Evolutionary conservation across 2,113 vertebrate species (phyloP).

Genomic region (Triplophysa rosa): DNA sequence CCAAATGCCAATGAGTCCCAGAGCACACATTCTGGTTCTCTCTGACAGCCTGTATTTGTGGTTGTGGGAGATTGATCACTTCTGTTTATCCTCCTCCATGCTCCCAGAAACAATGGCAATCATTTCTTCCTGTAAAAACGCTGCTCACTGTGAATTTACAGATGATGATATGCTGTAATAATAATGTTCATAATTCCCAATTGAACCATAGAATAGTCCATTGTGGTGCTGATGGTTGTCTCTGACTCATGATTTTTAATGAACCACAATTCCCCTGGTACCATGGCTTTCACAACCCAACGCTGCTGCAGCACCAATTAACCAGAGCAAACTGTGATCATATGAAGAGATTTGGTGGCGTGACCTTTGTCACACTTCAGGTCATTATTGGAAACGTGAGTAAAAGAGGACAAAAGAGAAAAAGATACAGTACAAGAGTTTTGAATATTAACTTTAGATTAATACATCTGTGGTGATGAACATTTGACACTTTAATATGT

Average conservation of each 20-base stretch:
- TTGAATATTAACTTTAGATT: neutral
- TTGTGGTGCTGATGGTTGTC: conserved; percentile 26
- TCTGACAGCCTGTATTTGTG: conserved; percentile 15
- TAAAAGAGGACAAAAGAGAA: neutral
- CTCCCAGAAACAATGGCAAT: neutral
- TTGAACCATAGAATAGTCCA: conserved; percentile 21
- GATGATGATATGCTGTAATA: conserved; percentile 9
- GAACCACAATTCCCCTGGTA: conserved; percentile 32
- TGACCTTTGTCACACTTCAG: conserved; percentile 25
- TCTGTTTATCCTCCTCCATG: neutral
- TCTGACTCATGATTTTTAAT: conserved; percentile 54
- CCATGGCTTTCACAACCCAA: conserved; percentile 30
- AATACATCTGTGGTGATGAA: no score
- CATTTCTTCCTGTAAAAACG: neutral
- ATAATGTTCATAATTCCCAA: conserved; percentile 32
- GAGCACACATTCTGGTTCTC: conserved; percentile 13
- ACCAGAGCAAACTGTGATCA: conserved; percentile 42
- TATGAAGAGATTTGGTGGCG: conserved; percentile 25
- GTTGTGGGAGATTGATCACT: conserved; percentile 1
- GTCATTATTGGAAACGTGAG: conserved; percentile 13
- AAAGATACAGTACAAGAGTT: neutral
- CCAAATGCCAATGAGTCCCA: neutral
- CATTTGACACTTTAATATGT: no score
- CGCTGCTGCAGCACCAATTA: conserved; percentile 47
- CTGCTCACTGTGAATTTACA: neutral